Evolutionary conservation across 2,797 vertebrate species (phyloP), one percentile per base, ranked within the genome.

Genomic region (Neosilurus mollespiculum): DNA sequence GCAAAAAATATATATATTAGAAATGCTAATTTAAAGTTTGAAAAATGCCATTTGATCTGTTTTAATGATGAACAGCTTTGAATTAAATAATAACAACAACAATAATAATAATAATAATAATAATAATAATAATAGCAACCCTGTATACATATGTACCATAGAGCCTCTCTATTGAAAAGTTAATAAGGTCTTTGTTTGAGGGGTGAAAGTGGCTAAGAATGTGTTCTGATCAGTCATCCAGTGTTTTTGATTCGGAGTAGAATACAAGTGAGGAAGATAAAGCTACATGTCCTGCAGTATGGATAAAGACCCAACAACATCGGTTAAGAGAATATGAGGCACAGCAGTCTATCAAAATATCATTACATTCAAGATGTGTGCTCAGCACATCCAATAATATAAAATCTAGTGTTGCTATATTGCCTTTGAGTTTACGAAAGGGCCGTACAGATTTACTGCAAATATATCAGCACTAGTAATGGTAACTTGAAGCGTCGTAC

Each of bases 1-100:
- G 6, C 30, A 77, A 77, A 37, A 51, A 59, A 43, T 30, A 30
- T 30, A 30, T 30, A 30, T 30, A 30, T 30, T 5, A 43, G 0
- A 43, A 4, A 43, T 5, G n/a, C n/a, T n/a, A n/a, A n/a, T n/a
- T n/a, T n/a, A n/a, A n/a, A n/a, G n/a, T n/a, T n/a, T 5, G 8
- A 43, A 86, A 83, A 90, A 88, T 80, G 69, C 76, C 82, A 86
- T 87, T 88, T 87, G 79, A 81, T 91, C 77, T 59, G 85, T 78
- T 6, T 59, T 78, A 66, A 84, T 43, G 80, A 82, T 61, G 72
- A 84, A 51, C n/a, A 10, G 83, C 80, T 8, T 9, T 84, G 81
- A 89, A 89, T 84, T 77, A 87, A 66, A 83, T 43, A 62, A 61
- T 61, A 80, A 66, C n/a, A n/a, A n/a, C n/a, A n/a, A n/a, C n/a